Evolutionary conservation across 2,797 vertebrate genomes (phyloP).

Genomic region (Tragopan temminckii): DNA sequence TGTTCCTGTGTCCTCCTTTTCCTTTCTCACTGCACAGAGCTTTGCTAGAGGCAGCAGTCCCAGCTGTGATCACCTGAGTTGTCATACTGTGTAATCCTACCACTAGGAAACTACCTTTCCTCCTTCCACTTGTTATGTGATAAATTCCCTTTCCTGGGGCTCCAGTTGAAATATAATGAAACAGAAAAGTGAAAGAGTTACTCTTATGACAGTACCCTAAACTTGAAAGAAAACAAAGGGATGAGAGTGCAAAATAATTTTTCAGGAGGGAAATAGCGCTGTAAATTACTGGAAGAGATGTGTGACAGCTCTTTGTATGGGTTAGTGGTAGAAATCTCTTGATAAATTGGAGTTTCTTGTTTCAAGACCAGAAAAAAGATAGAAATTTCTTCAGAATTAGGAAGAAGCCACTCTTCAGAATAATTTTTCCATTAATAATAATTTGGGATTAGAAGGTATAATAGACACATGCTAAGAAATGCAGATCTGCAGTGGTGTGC

Average conservation of each 20-base stretch:
- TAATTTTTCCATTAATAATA: background rate
- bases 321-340: background rate
- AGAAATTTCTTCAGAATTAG: background rate
- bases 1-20: background rate
- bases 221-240: background rate
- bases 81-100: background rate
- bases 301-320: background rate
- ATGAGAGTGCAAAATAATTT: background rate
- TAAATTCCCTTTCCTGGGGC: background rate
- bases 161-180: background rate
- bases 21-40: background rate
- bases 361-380: background rate
- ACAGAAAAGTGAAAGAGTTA: background rate
- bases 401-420: background rate
- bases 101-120: background rate
- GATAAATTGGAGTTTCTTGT: background rate
- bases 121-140: background rate
- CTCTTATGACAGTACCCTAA: background rate
- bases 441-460: background rate
- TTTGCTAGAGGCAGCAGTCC: background rate
- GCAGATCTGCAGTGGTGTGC: background rate
- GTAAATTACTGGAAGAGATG: background rate
- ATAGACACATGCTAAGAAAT: background rate
- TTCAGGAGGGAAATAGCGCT: background rate
- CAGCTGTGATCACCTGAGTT: background rate